Base-by-base conservation (phyloP, 1,140 invertebrate species). In the Drosophila chauvacae region DNA sequence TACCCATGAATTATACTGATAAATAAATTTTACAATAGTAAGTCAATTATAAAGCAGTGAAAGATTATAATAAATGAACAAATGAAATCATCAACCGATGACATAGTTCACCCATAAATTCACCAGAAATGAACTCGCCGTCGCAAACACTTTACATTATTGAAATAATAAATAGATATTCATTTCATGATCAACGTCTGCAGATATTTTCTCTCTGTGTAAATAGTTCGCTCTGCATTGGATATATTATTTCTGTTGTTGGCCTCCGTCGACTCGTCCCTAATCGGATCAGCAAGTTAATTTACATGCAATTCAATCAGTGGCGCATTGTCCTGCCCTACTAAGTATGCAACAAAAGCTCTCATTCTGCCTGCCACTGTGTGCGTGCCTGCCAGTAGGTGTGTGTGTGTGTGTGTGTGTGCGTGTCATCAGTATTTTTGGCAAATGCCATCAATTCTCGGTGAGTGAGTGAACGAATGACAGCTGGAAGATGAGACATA, bases 271-370 rank as follows among this genome's bases (percentile, higher is more conserved):
- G 45, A 51, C 70, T 70, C 45, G 61, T 33, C 63, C 76, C 66
- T 87, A 87, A 87, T 88, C 83, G 84, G 84, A 87, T 87, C 83
- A 88, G 84, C 80, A 88, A 87, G 83, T 80, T 88, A 88, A 87
- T 87, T 87, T 87, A 83, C 83, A 87, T 88, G 83, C 83, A 87
- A 88, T 87, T 87, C 83, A 87, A 87, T 87, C 83, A 87, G 77
- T 74, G 80, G 61, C 80, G 68, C 84, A 88, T 88, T 87, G 84
- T 83, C 60, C 77, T 73, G 72, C 56, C 50, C 59, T 48, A 61
- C 59, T 64, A 75, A 79, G 83, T 64, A 70, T 68, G 83, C 83
- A 81, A 82, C 75, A 81, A 62, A 77, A 77, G 73, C 70, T 58
- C 56, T 9, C 47, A 33, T 41, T 30, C 41, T 23, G 37, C 51